Evolutionary conservation across 2,797 vertebrate genomes (phyloP), one percentile per base, ranked within the genome.

Genomic region (Sternotherus odoratus): DNA sequence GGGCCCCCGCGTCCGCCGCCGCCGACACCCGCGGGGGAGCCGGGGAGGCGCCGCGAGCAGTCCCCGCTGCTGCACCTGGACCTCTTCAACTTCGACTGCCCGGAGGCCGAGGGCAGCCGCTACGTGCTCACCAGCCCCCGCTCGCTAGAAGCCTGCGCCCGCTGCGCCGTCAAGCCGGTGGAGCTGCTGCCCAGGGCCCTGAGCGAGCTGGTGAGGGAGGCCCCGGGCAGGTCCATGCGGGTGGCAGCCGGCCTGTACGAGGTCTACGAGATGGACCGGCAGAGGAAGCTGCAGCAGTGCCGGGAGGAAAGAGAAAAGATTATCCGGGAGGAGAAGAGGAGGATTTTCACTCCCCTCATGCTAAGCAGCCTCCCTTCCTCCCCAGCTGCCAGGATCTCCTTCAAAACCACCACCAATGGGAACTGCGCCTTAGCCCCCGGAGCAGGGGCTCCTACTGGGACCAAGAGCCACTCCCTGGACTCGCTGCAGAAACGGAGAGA

Each of bases 41-140:
- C 96, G 15, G 81, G 86, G 49, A 95, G 95, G 3, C 93, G 93
- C 36, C 97, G 96, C 75, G 98, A 98, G 60, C 91, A 96, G 77
- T 98, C 98, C 1, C 98, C 98, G 4, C 98, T 99, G 96, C 78
- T 99, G 94, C 99, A 99, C 97, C 97, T 99, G 96, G 99, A 99
- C 92, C 98, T 99, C 77, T 99, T 98, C 97, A 99, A 99, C 98
- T 99, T 99, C 85, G 99, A 99, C 97, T 98, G 98, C 0, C 98
- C 99, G 0, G 98, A 97, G 26, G 99, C 99, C 1, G 99, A 99
- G 97, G 99, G 99, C 96, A 99, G 99, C 96, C 99, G 99, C 86
- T 99, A 99, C 54, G 99, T 99, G 96, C 97, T 99, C 89, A 99
- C 99, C 23, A 99, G 99, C 96, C 99, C 99, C 6, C 99, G 98